Conservation (phyloP, 2,797 vertebrate genomes). For the Graptemys geographica region DNA sequence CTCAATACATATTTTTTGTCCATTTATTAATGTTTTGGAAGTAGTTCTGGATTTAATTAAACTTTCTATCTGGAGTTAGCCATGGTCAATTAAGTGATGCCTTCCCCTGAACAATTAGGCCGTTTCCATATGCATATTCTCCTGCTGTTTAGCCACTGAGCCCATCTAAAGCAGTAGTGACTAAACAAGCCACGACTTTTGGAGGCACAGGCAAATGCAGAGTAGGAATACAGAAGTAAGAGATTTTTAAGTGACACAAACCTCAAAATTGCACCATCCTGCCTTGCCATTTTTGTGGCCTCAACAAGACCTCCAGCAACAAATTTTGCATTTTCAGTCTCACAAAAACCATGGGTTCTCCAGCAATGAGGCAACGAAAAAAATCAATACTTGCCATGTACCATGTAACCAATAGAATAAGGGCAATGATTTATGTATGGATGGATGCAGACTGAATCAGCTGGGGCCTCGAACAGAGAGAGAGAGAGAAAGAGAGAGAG, state of each 20-base stretch:
- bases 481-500: constrained; percentile 66
- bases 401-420: constrained; percentile 96
- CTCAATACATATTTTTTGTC: background rate
- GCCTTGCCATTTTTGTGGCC: constrained; percentile 61
- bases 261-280: constrained; percentile 46
- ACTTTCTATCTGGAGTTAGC: constrained; percentile 45
- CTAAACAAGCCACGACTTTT: constrained; percentile 54
- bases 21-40: constrained; percentile 27
- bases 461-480: constrained; percentile 89
- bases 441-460: constrained; percentile 92
- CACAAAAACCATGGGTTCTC: constrained; percentile 92
- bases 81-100: constrained; percentile 25
- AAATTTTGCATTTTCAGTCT: constrained; percentile 86
- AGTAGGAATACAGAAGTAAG: constrained; percentile 9
- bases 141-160: constrained; percentile 29
- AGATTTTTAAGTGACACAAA: constrained; percentile 44
- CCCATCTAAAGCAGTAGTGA: constrained; percentile 45
- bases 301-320: constrained; percentile 64
- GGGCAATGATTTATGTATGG: constrained; percentile 98
- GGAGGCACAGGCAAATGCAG: constrained; percentile 47
- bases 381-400: constrained; percentile 99
- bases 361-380: constrained; percentile 89
- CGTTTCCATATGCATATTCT: constrained; percentile 9
- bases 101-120: background rate
- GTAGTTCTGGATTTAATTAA: constrained; percentile 36